Conservation (phyloP, 92 coral and sea anemone species). For the Nematostella vectensis region DNA sequence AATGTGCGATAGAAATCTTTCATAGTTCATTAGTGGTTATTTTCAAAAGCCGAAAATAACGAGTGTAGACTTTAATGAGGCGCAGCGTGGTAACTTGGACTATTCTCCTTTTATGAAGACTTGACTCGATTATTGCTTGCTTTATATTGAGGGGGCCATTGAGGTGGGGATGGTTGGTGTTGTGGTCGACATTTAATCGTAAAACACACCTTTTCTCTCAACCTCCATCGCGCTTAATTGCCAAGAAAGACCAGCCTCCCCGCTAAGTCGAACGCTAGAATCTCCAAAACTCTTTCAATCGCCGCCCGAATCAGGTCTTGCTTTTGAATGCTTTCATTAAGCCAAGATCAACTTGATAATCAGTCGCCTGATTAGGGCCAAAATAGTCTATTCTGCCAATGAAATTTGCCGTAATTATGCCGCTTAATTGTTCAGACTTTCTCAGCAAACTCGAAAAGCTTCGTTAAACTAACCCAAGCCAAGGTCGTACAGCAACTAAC, state of each 20-base stretch:
- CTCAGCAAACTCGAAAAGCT: too few species aligned
- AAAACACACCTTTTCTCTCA: neutral
- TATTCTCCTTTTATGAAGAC: neutral
- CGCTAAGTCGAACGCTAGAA: neutral
- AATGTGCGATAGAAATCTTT: slow-evolving; percentile 1
- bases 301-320: neutral
- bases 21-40: slow-evolving; percentile 1
- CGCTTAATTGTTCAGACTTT: neutral
- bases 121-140: neutral
- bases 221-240: slow-evolving; percentile 1
- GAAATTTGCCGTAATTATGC: slow-evolving; percentile 1
- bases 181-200: neutral
- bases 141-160: too few species aligned
- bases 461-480: too few species aligned
- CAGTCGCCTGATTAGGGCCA: slow-evolving; percentile 2
- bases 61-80: neutral
- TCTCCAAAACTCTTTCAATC: neutral
- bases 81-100: neutral
- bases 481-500: too few species aligned
- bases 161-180: slow-evolving; percentile 1
- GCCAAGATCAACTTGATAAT: slow-evolving; percentile 1
- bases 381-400: slow-evolving; percentile 4
- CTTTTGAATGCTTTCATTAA: slow-evolving; percentile 4
- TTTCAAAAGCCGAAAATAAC: slow-evolving; percentile 1
- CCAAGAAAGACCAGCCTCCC: neutral